phyloP scores from a whole-genome alignment of 2,113 vertebrate genomes.

The Elephas maximus region DNA sequence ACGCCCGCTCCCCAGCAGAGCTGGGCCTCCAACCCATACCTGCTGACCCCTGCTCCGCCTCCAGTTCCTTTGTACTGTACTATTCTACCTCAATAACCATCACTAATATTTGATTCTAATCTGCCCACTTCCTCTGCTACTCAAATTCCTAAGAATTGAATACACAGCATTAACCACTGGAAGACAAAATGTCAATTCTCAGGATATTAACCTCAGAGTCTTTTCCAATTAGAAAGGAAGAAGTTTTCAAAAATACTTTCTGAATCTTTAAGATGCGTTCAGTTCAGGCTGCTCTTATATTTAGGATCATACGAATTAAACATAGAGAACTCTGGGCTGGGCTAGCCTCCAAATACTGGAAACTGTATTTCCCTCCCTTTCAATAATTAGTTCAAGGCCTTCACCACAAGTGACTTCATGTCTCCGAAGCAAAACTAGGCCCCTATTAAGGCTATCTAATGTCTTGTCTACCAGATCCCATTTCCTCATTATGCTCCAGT shows the following conservation, averaged over 20 bases:
- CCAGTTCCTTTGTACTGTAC: not conserved
- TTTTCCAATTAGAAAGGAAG: not conserved
- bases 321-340: not conserved
- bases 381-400: conserved; percentile 68
- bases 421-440: conserved; percentile 73
- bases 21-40: not conserved
- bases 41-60: not conserved
- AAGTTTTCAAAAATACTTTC: not conserved
- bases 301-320: conserved; percentile 44
- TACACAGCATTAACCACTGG: not conserved
- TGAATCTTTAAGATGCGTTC: conserved; percentile 14
- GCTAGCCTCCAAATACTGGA: conserved; percentile 52
- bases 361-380: conserved; percentile 56
- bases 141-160: not conserved
- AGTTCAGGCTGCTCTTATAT: not conserved
- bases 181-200: not conserved
- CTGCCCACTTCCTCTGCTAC: not conserved
- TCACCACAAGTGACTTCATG: conserved; percentile 64
- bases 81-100: not conserved
- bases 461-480: conserved; percentile 16
- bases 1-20: not conserved
- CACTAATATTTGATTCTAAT: not conserved
- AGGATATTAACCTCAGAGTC: not conserved
- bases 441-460: not conserved
- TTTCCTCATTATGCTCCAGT: not conserved